Evolutionary conservation across 2,797 vertebrate species (phyloP), one percentile per base, ranked within the genome.

Genomic region (Macrochelys suwanniensis): DNA sequence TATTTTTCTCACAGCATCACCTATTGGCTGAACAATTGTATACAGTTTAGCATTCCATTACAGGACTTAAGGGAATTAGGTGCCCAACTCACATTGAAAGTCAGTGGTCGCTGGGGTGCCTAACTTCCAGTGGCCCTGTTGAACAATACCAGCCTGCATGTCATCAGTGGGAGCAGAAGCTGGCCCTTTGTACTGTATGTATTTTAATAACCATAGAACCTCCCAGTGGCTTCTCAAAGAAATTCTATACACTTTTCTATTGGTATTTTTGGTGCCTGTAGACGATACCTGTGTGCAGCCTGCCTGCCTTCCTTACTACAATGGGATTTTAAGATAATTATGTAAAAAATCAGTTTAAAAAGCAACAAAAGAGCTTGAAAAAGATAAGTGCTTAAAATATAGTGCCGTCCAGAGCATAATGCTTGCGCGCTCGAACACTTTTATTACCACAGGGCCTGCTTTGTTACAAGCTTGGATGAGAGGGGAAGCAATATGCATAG

Each of bases 281-380:
- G 84, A 82, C 11, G 31, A 33, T 59, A 65, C 51, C 57, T 85
- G 71, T 0, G 0, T 50, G 26, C 82, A 74, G 21, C 11, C 31
- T 78, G 68, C 54, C 16, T 13, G 82, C 71, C 80, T 82, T 85
- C 42, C 47, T 71, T 57, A 23, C 42, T 83, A 80, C 50, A 85
- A 87, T 49, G 2, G 56, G 5, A 37, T 89, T 21, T 80, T 82
- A 49, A 92, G 61, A 17, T 31, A 86, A 11, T 50, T 74, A 4
- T 8, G 12, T 76, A 78, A 47, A 80, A 93, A 86, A 89, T 8
- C 50, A 31, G n/a, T n/a, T 94, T 84, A 82, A 94, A 59, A 82
- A 92, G 56, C 25, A 92, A 51, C 76, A 47, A 82, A 95, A 89
- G 9, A 61, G 56, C 49, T 84, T 49, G 78, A 31, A 56, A 86